A percentile compares a stretch with the other conserved stretches of the same genome.
phyloP scores from a whole-genome alignment of 2,113 vertebrate species.

The Euleptes europaea region DNA sequence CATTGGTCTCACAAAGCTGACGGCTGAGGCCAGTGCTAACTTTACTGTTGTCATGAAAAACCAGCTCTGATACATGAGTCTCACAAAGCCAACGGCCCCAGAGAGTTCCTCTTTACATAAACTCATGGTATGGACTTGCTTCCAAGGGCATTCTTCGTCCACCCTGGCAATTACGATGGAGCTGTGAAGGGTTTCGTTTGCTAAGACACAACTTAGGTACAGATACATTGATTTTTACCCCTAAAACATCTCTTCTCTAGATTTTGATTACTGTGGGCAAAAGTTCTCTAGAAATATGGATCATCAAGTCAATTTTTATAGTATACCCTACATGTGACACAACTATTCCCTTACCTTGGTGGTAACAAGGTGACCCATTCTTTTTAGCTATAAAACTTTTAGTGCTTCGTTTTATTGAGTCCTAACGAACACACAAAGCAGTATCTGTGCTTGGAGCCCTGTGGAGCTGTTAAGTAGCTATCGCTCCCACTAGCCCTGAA shows the following conservation, averaged over 20 bases:
- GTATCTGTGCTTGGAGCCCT: conserved; percentile 6
- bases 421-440: conserved; percentile 27
- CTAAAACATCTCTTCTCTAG: neutral
- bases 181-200: neutral
- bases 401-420: conserved; percentile 27
- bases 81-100: neutral
- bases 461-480: conserved; percentile 17
- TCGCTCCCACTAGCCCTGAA: conserved; percentile 28
- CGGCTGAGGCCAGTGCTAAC: too few species aligned
- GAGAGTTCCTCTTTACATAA: neutral
- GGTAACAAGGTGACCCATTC: conserved; percentile 45
- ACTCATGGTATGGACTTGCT: neutral
- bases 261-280: neutral
- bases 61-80: neutral
- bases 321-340: conserved; percentile 35
- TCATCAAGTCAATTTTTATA: neutral
- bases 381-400: conserved; percentile 24
- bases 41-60: neutral
- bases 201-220: neutral
- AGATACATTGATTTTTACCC: neutral
- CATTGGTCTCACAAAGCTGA: neutral
- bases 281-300: conserved; percentile 19
- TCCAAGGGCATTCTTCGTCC: neutral
- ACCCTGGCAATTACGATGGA: neutral
- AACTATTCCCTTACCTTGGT: conserved; percentile 1